Conservation (phyloP, 1,140 invertebrate genomes). For the Mercenaria mercenaria region DNA sequence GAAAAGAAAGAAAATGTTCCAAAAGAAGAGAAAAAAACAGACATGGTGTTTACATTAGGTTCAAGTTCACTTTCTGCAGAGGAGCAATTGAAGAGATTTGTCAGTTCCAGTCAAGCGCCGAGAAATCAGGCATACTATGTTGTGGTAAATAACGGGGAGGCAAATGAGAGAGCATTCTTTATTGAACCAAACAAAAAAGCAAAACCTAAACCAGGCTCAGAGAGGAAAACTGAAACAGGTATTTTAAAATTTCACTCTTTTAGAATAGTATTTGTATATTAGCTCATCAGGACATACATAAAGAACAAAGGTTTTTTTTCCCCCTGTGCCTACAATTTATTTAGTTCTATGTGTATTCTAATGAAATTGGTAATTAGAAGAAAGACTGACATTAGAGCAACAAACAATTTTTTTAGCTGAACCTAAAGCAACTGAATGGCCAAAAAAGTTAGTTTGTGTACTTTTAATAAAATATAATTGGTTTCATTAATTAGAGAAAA, state of each 20-base stretch:
- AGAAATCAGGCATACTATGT: slow-evolving; percentile 59
- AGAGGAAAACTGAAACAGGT: slow-evolving; percentile 11
- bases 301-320: too few relatives aligned
- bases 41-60: not conserved
- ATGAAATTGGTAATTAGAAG: too few relatives aligned
- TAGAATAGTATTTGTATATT: not conserved
- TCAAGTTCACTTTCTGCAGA: slow-evolving; percentile 18
- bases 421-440: too few relatives aligned
- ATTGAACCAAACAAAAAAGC: slow-evolving; percentile 54
- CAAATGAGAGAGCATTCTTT: slow-evolving; percentile 42
- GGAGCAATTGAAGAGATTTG: slow-evolving; percentile 43
- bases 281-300: not conserved
- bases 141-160: slow-evolving; percentile 40
- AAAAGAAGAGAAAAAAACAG: not conserved
- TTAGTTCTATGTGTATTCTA: too few relatives aligned
- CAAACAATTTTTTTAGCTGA: too few relatives aligned
- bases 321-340: too few relatives aligned
- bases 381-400: too few relatives aligned
- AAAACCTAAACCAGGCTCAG: not conserved
- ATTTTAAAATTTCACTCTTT: not conserved
- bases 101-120: slow-evolving; percentile 19
- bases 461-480: too few relatives aligned
- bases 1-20: not conserved
- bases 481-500: too few relatives aligned
- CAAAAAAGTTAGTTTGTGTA: too few relatives aligned